phyloP scores from a whole-genome alignment of 2,888 invertebrate species.

The Teleiodes luculella region DNA sequence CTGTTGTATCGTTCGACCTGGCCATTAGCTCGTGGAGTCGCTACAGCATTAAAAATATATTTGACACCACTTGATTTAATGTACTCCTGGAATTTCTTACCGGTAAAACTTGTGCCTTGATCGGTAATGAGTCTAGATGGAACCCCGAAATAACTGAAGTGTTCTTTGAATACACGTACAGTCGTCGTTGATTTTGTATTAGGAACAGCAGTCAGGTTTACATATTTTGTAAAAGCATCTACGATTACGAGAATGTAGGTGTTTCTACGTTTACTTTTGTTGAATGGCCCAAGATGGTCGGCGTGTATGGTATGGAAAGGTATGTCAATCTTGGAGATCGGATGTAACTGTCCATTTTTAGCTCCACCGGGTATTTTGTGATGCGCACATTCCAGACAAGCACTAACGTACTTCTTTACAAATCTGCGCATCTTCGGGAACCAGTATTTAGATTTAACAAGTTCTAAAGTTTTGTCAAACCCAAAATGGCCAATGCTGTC shows the following conservation, averaged over 20 bases:
- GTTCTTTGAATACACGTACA: constrained; percentile 5
- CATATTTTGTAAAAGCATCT: constrained; percentile 23
- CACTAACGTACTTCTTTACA: constrained; percentile 21
- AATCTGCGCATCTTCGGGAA: constrained; percentile 32
- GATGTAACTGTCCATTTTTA: constrained; percentile 21
- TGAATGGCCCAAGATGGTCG: constrained; percentile 25
- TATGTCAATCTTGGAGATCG: constrained; percentile 19
- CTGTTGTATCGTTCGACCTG: constrained; percentile 2
- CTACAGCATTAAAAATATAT: not conserved
- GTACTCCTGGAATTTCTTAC: constrained; percentile 1
- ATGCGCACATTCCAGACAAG: constrained; percentile 24
- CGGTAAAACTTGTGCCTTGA: constrained; percentile 10
- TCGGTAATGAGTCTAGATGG: constrained; percentile 10
- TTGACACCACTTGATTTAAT: not conserved
- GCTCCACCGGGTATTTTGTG: constrained; percentile 22
- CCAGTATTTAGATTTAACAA: constrained; percentile 43
- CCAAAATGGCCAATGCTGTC: constrained; percentile 36
- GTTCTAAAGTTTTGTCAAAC: constrained; percentile 24
- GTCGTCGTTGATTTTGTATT: constrained; percentile 16
- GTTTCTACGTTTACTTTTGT: constrained; percentile 14
- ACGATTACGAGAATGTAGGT: constrained; percentile 19
- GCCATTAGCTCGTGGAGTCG: not conserved
- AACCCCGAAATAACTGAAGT: constrained; percentile 10
- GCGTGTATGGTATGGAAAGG: constrained; percentile 28
- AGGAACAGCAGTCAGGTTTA: constrained; percentile 17